A percentile compares a stretch with the other conserved stretches of the same genome.
Evolutionary conservation across 2,113 vertebrate species (phyloP).

Genomic region (Hemiprocne comata): DNA sequence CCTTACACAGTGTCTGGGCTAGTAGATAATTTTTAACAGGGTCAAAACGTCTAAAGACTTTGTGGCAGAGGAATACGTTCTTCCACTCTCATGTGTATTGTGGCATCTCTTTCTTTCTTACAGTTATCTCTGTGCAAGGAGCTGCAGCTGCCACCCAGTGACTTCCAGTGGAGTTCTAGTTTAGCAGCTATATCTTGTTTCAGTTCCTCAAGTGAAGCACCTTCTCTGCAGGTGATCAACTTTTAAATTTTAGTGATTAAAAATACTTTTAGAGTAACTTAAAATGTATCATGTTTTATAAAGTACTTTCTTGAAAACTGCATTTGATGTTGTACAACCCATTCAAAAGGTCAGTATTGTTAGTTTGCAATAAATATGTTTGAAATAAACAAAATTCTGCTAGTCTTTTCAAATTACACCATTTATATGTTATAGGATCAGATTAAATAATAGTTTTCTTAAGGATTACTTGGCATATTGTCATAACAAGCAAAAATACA

Average conservation of each 20-base stretch:
- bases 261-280: not conserved
- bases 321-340: not conserved
- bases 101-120: not conserved
- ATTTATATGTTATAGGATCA: not conserved
- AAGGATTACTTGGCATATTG: not conserved
- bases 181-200: conserved; percentile 84
- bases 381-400: not conserved
- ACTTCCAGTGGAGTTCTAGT: conserved; percentile 81
- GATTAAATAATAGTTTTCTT: not conserved
- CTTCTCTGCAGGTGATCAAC: conserved; percentile 80
- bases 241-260: not conserved
- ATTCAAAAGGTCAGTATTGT: not conserved
- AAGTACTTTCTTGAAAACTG: not conserved
- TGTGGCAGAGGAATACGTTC: not conserved
- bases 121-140: conserved; percentile 94
- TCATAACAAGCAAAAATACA: not conserved
- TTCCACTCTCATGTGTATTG: not conserved
- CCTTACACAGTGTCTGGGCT: not conserved
- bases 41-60: not conserved
- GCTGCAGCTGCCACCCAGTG: conserved; percentile 88
- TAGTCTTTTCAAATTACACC: not conserved
- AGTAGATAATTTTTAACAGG: not conserved
- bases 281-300: not conserved
- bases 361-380: not conserved
- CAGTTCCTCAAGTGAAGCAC: conserved; percentile 71